Evolutionary conservation across 2,113 vertebrate species (phyloP), one percentile per base, ranked within the genome.

Genomic region (Cyprinus carpio): DNA sequence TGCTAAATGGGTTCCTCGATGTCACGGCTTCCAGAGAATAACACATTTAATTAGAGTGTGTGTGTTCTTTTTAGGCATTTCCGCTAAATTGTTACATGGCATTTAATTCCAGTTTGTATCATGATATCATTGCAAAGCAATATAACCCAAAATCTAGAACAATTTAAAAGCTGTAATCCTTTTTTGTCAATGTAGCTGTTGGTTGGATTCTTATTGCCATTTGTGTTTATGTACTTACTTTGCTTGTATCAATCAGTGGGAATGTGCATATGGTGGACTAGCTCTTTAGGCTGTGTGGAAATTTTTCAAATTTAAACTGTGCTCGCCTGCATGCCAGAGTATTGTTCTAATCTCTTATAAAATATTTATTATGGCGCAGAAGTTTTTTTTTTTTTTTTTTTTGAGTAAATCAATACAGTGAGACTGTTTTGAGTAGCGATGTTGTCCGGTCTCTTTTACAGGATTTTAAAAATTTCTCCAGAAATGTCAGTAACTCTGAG

Each of bases 181-280:
- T 91, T 88, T 89, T 92, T 85, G 90, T 87, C 91, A 54, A 86
- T 87, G 91, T 94, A 90, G 88, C 90, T 86, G 91, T 92, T 86
- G 90, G 88, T 94, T 90, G 91, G 83, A 87, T 90, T 87, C 84
- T 83, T 90, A 86, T 91, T 71, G 87, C 72, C 25, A 82, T 91
- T 79, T 84, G 88, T 92, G 86, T 94, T 84, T 92, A 87, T 89
- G 90, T 87, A 85, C 86, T 87, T 82, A 85, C 85, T 92, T 95
- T 96, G 97, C 97, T 98, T 95, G 96, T 98, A 96, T 98, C 97
- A 98, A 98, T 98, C 97, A 97, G 95, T 96, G 97, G 97, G 97
- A 95, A 95, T 95, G 97, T 98, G 97, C 97, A 97, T 98, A 95
- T 95, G 92, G 96, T 97, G 96, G 87, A 95, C 90, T 97, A 97